These are phyloP conservation scores for Luperina nickerlii DNA, from an alignment of 2,888 invertebrate species.

Conservation along the genomic window DNA sequence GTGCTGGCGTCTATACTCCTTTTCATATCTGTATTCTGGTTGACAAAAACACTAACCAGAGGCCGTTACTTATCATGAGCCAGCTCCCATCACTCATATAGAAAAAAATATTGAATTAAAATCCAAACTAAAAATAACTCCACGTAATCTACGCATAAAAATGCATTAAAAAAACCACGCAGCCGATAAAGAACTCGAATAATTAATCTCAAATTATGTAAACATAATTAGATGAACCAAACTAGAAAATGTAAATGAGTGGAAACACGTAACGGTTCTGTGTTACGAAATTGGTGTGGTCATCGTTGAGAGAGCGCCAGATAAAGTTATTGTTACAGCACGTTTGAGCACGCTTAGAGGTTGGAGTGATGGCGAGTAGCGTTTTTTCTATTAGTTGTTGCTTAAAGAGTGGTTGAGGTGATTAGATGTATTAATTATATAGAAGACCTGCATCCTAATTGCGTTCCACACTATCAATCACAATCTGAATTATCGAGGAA, in stretches of 20 bases:
- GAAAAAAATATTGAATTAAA: not conserved
- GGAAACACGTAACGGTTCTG: slow-evolving; percentile 62
- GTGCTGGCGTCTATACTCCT: not conserved
- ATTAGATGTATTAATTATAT: too few species aligned
- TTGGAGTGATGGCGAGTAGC: slow-evolving; percentile 38
- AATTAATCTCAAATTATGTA: slow-evolving; percentile 65
- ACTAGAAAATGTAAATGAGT: slow-evolving; percentile 63
- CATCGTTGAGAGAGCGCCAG: slow-evolving; percentile 59
- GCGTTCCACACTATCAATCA: too few species aligned
- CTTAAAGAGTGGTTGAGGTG: not conserved
- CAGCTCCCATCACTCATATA: not conserved
- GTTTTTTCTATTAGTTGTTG: not conserved
- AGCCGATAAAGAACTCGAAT: slow-evolving; percentile 46
- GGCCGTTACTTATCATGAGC: not conserved
- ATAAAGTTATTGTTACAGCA: slow-evolving; percentile 68
- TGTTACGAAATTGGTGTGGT: slow-evolving; percentile 61
- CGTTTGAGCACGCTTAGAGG: slow-evolving; percentile 36
- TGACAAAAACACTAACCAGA: not conserved
- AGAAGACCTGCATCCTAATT: too few species aligned
- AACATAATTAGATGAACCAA: slow-evolving; percentile 64
- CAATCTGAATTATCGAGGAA: too few species aligned
- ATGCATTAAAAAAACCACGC: slow-evolving; percentile 22
- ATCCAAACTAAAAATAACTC: not conserved
- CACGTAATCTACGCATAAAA: slow-evolving; percentile 9
- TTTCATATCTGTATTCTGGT: not conserved